Evolutionary conservation across 1,140 invertebrate genomes (phyloP), one percentile per base, ranked within the genome.

Genomic region (Nautilus pompilius): DNA sequence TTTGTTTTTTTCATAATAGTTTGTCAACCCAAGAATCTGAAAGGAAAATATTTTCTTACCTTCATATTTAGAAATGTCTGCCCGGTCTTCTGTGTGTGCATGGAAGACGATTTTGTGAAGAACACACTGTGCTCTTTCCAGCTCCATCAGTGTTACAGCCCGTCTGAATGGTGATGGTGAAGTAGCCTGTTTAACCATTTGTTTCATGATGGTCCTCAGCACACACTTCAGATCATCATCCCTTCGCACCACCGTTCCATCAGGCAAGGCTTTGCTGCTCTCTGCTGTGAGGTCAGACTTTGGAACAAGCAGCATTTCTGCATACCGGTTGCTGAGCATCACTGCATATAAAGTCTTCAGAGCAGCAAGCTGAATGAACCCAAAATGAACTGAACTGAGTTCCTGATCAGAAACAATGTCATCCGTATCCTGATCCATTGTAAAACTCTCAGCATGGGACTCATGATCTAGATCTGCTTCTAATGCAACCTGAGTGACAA

Each of bases 111-210:
- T 80, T 56, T 83, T 81, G 65, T 87, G 85, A 5, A 89, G 74
- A 2, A 89, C 79, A 53, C 72, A 81, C 54, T 86, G 76, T 8
- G 85, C 83, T n/a, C 88, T 77, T 74, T 89, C 87, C 54, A 88
- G 68, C 48, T 80, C 78, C 22, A 65, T 58, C 48, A 78, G 58
- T 0, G 68, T 67, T 10, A 80, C 75, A 33, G 67, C 76, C 36
- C 85, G 71, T 81, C 84, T 72, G 77, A 87, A 72, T 82, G 84
- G 65, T 76, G 84, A 74, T 78, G 74, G 68, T 65, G 81, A 64
- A 8, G 80, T 72, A 22, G 80, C 78, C 20, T 72, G 55, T 26
- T 77, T 66, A 20, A 83, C 78, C 70, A 83, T 70, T 56, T 74
- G 70, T 60, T 74, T 78, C 71, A 84, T 78, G 53, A 82, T 72